These are phyloP conservation scores for Trematomus loennbergii DNA, from an alignment of 2,113 vertebrate genomes.

Conservation along the genomic window DNA sequence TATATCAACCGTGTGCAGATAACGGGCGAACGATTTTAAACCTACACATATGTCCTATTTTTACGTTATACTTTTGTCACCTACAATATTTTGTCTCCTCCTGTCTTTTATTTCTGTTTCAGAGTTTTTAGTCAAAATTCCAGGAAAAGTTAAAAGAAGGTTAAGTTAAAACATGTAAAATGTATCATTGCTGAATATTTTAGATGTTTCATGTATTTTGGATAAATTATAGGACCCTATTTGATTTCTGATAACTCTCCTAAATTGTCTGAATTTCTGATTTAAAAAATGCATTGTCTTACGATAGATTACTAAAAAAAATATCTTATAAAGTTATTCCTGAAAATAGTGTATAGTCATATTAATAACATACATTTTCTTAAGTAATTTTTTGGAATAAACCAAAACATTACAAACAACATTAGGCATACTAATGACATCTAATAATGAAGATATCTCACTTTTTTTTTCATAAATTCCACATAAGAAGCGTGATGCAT, in stretches of 20 bases:
- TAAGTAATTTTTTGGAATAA: not conserved
- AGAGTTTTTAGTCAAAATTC: too few species aligned
- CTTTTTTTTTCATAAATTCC: not conserved
- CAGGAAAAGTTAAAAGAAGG: not conserved
- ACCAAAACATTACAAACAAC: not conserved
- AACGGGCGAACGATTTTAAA: not conserved
- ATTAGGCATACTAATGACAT: not conserved
- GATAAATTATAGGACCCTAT: not conserved
- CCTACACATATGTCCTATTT: not conserved
- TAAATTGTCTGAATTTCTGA: too few species aligned
- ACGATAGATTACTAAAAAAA: too few species aligned
- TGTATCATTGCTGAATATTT: not conserved
- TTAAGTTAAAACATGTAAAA: not conserved
- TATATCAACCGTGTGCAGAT: not conserved
- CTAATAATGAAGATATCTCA: not conserved
- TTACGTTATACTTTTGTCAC: not conserved
- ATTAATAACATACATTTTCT: too few species aligned
- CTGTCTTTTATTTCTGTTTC: not conserved
- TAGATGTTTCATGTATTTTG: not conserved
- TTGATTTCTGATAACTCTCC: not conserved
- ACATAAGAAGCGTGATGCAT: not conserved
- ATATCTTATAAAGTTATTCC: not conserved
- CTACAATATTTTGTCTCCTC: not conserved
- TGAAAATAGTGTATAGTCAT: too few species aligned
- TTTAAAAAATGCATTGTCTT: too few species aligned